These are phyloP conservation scores for Dyspetes luteomarginatus DNA, from an alignment of 2,888 invertebrate species.

Conservation along the genomic window DNA sequence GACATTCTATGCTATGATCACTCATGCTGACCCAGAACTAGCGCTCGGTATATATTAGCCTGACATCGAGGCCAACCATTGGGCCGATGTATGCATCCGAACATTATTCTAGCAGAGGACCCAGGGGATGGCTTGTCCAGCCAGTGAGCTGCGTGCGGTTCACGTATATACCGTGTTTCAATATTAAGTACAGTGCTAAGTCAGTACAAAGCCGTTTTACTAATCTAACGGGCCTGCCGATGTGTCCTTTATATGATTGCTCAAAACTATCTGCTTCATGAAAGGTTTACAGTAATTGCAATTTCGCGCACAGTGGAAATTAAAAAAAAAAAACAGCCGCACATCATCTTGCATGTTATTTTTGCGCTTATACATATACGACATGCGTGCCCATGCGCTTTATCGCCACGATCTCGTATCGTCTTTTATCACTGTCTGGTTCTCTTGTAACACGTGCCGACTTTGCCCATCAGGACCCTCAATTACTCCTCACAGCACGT, in stretches of 20 bases:
- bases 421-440: slow-evolving; percentile 60
- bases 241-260: not conserved
- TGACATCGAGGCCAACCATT: too few species aligned
- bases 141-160: too few species aligned
- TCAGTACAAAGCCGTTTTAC: not conserved
- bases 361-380: not conserved
- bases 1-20: too few species aligned
- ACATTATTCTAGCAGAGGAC: too few species aligned
- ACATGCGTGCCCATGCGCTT: not conserved
- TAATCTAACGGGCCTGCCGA: not conserved
- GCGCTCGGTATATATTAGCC: too few species aligned
- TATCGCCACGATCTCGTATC: slow-evolving; percentile 50
- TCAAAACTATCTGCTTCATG: not conserved
- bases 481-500: too few species aligned
- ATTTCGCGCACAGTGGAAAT: not conserved
- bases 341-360: slow-evolving; percentile 25
- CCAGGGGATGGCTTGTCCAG: too few species aligned
- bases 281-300: not conserved
- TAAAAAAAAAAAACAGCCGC: not conserved
- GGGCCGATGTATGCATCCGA: too few species aligned
- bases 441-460: slow-evolving; percentile 28
- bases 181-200: too few species aligned
- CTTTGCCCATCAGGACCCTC: slow-evolving; percentile 34
- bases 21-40: too few species aligned
- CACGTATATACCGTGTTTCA: too few species aligned